Evolutionary conservation across 2,888 invertebrate genomes (phyloP).

Genomic region (Caradrina kadenii): DNA sequence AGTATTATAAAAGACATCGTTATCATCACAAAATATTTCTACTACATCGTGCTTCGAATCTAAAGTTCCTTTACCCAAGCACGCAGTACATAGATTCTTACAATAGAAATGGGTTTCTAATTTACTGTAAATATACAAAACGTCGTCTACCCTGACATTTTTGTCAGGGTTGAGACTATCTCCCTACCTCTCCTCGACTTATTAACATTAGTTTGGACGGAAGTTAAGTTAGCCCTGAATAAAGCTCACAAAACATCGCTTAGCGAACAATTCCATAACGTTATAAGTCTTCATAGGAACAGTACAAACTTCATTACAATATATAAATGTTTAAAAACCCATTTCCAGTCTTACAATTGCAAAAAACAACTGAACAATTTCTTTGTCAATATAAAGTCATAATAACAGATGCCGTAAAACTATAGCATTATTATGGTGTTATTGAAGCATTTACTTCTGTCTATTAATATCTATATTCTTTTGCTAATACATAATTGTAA

Average conservation of each 20-base stretch:
- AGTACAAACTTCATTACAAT: constrained; percentile 28
- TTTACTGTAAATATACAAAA: constrained; percentile 43
- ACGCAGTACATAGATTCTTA: constrained; percentile 34
- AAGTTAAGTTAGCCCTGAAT: constrained; percentile 52
- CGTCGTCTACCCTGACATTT: constrained; percentile 8
- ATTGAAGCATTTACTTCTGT: constrained; percentile 14
- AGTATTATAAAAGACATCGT: constrained; percentile 38
- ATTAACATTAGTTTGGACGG: constrained; percentile 53
- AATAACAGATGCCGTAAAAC: constrained; percentile 17
- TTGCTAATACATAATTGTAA: constrained; percentile 21
- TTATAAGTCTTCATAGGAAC: constrained; percentile 30
- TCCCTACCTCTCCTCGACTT: constrained; percentile 29
- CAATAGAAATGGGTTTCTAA: constrained; percentile 56
- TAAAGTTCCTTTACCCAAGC: constrained; percentile 3
- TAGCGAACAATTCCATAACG: constrained; percentile 52
- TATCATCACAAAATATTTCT: constrained; percentile 29
- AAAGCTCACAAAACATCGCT: constrained; percentile 56
- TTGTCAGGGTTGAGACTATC: constrained; percentile 30
- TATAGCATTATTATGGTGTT: constrained; percentile 6
- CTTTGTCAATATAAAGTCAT: constrained; percentile 11
- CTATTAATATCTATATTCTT: constrained; percentile 5
- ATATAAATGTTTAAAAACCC: constrained; percentile 49
- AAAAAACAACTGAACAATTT: constrained; percentile 19
- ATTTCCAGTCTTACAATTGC: constrained; percentile 44
- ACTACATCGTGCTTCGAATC: constrained; percentile 6